Percentiles rank a stretch among this genome's conserved stretches.
Evolutionary conservation across 92 coral and sea anemone species (phyloP).

Genomic region (Scolanthus callimorphus): DNA sequence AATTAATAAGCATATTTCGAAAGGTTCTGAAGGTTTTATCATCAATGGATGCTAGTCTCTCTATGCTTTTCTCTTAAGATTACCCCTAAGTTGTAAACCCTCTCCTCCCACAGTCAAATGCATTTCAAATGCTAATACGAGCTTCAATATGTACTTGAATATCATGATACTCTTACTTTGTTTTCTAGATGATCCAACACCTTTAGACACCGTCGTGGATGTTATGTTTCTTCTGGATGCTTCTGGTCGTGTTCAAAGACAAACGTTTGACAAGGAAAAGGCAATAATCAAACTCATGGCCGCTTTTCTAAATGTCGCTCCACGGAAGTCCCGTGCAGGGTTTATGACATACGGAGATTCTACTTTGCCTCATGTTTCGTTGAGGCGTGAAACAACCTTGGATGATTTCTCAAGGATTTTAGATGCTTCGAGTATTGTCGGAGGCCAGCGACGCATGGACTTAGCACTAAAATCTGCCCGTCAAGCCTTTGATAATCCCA

Average conservation of each 20-base stretch:
- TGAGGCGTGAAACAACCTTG: constrained; percentile 26
- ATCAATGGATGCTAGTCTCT: no score
- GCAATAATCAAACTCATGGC: constrained; percentile 55
- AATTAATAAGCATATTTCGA: no score
- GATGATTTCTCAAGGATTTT: constrained; percentile 35
- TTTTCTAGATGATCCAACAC: constrained; percentile 4
- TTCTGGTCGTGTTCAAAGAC: constrained; percentile 30
- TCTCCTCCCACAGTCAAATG: no score
- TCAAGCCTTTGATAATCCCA: constrained; percentile 22
- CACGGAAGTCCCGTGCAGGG: constrained; percentile 53
- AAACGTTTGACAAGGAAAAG: constrained; percentile 51
- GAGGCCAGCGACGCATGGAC: constrained; percentile 52
- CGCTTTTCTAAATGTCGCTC: constrained; percentile 31
- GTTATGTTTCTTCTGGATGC: constrained; percentile 63
- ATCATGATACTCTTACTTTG: no score
- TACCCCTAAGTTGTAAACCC: no score
- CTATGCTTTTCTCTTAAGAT: no score
- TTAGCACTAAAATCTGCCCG: constrained; percentile 41
- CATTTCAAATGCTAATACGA: not conserved
- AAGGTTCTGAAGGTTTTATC: no score
- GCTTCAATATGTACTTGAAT: no score
- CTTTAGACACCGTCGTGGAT: constrained; percentile 36
- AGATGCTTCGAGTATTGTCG: constrained; percentile 25
- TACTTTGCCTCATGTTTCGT: constrained; percentile 16
- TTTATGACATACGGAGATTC: constrained; percentile 44